Evolutionary conservation across 53 echinoderm and acorn worm genomes (phyloP).

Genomic region (Holothuria leucospilota): DNA sequence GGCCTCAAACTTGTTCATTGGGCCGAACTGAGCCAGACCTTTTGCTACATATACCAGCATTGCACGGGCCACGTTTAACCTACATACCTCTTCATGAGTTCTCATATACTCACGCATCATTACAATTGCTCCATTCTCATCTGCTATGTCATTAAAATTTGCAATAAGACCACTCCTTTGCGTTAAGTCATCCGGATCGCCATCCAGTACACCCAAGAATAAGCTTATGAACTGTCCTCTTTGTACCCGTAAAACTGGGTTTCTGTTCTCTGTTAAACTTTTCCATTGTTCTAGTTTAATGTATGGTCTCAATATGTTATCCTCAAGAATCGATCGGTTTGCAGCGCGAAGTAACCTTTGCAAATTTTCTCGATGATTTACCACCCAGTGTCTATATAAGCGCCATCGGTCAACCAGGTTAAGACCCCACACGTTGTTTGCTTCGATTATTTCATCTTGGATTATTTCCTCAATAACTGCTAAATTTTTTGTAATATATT

Average conservation of each 20-base stretch:
- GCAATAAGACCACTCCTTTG: neutral
- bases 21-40: conserved; percentile 4
- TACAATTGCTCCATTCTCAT: neutral
- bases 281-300: neutral
- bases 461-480: neutral
- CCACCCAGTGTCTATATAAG: conserved; percentile 72
- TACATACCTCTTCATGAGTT: neutral
- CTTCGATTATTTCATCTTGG: neutral
- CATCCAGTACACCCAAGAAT: conserved; percentile 6
- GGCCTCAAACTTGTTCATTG: conserved; percentile 14
- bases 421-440: conserved; percentile 60
- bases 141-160: neutral
- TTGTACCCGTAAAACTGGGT: neutral
- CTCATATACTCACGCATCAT: conserved; percentile 19
- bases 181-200: neutral
- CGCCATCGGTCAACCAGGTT: conserved; percentile 60
- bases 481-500: conserved; percentile 29
- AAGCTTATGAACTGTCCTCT: neutral
- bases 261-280: neutral
- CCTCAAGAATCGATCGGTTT: conserved; percentile 2
- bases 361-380: conserved; percentile 5
- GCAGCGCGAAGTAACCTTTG: neutral
- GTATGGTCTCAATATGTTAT: neutral
- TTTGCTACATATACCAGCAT: conserved; percentile 23
- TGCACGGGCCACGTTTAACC: neutral